Evolutionary conservation across 2,113 vertebrate species (phyloP).

Genomic region (Atrichornis clamosus): DNA sequence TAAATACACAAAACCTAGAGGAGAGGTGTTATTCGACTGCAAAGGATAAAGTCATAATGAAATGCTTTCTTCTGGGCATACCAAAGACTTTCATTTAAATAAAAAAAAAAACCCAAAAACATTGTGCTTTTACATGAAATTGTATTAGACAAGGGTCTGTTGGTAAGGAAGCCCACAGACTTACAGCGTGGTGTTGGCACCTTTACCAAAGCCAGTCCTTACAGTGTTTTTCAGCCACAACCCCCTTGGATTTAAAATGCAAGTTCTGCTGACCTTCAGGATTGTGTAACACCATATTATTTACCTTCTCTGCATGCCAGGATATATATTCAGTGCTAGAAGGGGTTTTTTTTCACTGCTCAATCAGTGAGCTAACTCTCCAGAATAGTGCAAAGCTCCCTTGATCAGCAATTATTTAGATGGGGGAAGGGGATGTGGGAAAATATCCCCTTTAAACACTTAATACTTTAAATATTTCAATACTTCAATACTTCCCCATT

Average conservation of each 20-base stretch:
- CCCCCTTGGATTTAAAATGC: background rate
- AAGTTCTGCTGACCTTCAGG: background rate
- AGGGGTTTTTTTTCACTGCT: background rate
- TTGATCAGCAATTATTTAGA: background rate
- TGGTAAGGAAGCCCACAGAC: background rate
- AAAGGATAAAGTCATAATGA: background rate
- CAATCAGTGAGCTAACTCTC: background rate
- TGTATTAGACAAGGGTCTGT: background rate
- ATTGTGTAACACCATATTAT: background rate
- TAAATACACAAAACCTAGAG: background rate
- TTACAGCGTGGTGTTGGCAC: accelerated
- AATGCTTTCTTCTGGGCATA: background rate
- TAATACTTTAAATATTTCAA: too few relatives aligned
- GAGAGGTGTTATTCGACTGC: background rate
- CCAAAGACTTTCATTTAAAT: background rate
- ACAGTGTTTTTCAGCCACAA: background rate
- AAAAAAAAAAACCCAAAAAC: background rate
- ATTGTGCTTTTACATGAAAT: background rate
- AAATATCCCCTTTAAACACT: too few relatives aligned
- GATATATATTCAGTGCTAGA: background rate
- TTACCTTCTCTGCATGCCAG: background rate
- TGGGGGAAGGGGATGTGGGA: background rate
- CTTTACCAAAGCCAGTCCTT: background rate
- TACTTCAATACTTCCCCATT: too few relatives aligned
- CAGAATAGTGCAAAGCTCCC: background rate